Evolutionary conservation across 2,113 vertebrate genomes (phyloP).

Genomic region (Apaloderma vittatum): DNA sequence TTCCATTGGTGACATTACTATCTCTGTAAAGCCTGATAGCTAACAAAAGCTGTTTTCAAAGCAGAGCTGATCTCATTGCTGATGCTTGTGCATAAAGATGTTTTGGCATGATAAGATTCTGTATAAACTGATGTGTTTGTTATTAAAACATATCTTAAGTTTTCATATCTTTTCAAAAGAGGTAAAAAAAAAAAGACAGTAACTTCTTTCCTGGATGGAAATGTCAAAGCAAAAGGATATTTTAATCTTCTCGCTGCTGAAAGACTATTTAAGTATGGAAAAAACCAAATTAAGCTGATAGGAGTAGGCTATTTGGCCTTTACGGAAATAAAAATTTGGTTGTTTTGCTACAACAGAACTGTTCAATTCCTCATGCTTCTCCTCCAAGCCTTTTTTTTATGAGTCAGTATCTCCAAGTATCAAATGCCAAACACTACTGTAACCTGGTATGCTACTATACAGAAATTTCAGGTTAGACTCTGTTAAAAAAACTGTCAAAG

Average conservation of each 20-base stretch:
- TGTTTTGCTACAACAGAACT: background rate
- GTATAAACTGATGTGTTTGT: background rate
- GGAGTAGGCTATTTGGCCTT: background rate
- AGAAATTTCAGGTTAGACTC: background rate
- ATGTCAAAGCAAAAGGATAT: background rate
- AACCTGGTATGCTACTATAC: background rate
- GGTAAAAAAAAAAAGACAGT: background rate
- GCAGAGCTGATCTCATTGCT: slow-evolving; percentile 28
- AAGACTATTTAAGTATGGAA: background rate
- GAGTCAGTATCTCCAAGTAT: background rate
- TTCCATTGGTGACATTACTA: background rate
- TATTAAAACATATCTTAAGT: slow-evolving; percentile 3
- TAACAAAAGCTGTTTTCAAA: slow-evolving; percentile 50
- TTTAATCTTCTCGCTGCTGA: background rate
- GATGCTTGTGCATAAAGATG: slow-evolving; percentile 26
- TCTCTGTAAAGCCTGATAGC: background rate
- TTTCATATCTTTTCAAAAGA: background rate
- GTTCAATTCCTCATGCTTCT: background rate
- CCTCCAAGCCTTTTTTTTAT: background rate
- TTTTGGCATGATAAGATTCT: background rate
- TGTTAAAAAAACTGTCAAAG: background rate
- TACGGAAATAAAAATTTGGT: background rate
- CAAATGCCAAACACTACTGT: background rate
- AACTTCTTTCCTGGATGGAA: background rate
- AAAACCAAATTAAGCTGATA: background rate